phyloP scores from a whole-genome alignment of 2,888 invertebrate genomes.

The Harmothoe impar region DNA sequence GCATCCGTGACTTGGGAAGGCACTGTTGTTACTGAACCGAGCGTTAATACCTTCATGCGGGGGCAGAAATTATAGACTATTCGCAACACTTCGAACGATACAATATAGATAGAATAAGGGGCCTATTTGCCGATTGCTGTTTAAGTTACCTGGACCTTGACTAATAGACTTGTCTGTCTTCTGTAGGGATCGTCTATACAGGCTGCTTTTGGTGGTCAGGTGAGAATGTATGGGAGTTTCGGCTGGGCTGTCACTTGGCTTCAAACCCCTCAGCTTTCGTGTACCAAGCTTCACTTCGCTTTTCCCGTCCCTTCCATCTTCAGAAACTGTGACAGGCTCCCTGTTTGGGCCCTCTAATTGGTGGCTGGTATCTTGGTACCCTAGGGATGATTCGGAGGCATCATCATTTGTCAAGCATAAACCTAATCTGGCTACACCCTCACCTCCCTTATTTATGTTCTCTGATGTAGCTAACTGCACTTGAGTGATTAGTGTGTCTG shows the following conservation, averaged over 20 bases:
- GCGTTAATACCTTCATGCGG: constrained; percentile 51
- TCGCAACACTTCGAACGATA: constrained; percentile 25
- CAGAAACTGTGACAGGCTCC: background rate
- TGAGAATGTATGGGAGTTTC: background rate
- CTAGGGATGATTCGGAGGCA: constrained; percentile 48
- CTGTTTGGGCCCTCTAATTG: background rate
- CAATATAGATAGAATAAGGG: constrained; percentile 47
- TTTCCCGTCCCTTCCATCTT: background rate
- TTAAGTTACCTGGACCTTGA: constrained; percentile 24
- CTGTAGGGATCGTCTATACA: background rate
- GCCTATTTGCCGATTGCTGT: constrained; percentile 13
- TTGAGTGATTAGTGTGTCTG: too few species aligned
- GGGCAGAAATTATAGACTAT: constrained; percentile 46
- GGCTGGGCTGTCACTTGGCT: background rate
- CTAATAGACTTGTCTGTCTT: background rate
- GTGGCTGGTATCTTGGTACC: background rate
- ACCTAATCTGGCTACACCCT: background rate
- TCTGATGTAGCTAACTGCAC: too few species aligned
- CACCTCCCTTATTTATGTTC: too few species aligned
- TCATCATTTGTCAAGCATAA: background rate
- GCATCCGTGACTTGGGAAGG: constrained; percentile 50
- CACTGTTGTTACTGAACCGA: constrained; percentile 34
- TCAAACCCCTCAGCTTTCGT: background rate
- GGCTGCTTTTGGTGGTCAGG: background rate
- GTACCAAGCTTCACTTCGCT: background rate